Evolutionary conservation across 2,113 vertebrate genomes (phyloP).

Genomic region (Sinosuthora webbiana): DNA sequence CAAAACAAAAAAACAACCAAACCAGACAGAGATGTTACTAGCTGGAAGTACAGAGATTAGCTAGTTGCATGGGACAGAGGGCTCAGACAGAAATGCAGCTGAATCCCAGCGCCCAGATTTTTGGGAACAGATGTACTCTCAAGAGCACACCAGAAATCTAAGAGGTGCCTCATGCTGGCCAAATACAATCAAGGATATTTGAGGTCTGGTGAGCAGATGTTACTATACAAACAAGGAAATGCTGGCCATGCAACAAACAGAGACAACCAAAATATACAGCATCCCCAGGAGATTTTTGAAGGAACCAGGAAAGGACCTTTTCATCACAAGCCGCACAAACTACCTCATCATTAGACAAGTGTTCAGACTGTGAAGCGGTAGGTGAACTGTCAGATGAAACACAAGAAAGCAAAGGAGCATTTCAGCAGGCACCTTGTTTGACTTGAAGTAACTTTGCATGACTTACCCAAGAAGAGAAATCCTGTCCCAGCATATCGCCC

Average conservation of each 20-base stretch:
- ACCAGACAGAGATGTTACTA: not conserved
- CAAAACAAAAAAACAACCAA: not conserved
- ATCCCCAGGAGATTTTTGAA: conserved; percentile 7
- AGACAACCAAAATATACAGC: conserved; percentile 14
- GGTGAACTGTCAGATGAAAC: not conserved
- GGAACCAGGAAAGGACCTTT: not conserved
- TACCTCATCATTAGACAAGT: not conserved
- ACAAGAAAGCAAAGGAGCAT: not conserved
- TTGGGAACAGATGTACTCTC: not conserved
- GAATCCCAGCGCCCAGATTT: not conserved
- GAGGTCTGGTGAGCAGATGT: conserved; percentile 56
- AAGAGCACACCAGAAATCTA: not conserved
- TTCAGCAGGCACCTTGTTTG: conserved; percentile 22
- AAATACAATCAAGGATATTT: not conserved
- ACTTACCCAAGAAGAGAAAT: not conserved
- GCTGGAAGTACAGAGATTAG: not conserved
- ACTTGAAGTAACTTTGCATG: not conserved
- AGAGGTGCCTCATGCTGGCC: not conserved
- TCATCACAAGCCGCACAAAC: conserved; percentile 9
- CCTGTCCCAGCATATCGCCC: not conserved
- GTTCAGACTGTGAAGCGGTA: not conserved
- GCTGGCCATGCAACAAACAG: conserved; percentile 40
- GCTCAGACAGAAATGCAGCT: not conserved
- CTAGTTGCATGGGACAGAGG: not conserved
- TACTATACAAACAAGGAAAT: not conserved